A percentile compares a stretch with the other conserved stretches of the same genome.
These are phyloP conservation scores for Typhlichthys eigenmanni DNA, from an alignment of 2,797 vertebrate species.

Conservation along the genomic window DNA sequence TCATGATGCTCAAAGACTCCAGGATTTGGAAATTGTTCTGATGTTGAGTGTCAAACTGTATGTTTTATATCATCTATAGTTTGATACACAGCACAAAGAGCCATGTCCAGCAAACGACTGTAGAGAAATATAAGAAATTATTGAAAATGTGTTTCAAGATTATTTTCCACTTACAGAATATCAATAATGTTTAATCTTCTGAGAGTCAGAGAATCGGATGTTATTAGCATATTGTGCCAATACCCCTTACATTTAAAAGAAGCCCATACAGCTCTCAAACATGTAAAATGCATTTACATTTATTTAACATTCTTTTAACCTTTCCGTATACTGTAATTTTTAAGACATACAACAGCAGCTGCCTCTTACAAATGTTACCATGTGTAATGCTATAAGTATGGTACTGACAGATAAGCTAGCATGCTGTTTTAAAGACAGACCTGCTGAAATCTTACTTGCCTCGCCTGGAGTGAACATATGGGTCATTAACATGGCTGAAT, in stretches of 20 bases:
- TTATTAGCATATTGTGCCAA: too few species aligned
- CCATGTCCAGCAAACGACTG: slow-evolving; percentile 48
- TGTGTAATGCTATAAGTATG: slow-evolving; percentile 12
- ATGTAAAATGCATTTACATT: slow-evolving; percentile 11
- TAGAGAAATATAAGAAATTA: neutral
- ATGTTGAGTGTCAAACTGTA: slow-evolving; percentile 83
- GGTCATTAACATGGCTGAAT: slow-evolving; percentile 34
- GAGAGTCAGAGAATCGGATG: too few species aligned
- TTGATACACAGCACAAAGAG: slow-evolving; percentile 83
- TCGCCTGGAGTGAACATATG: slow-evolving; percentile 35
- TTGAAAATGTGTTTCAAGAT: neutral
- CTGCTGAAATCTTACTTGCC: slow-evolving; percentile 37
- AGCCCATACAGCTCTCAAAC: too few species aligned
- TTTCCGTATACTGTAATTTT: neutral
- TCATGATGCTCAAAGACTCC: neutral
- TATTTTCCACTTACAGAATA: neutral
- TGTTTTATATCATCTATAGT: slow-evolving; percentile 71
- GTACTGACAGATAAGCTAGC: slow-evolving; percentile 21
- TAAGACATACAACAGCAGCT: slow-evolving; percentile 39
- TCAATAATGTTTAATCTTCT: too few species aligned
- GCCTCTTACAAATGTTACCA: slow-evolving; percentile 37
- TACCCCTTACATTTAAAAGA: too few species aligned
- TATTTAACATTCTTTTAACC: neutral
- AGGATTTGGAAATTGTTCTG: slow-evolving; percentile 64
- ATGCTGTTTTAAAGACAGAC: slow-evolving; percentile 37